Evolutionary conservation across 2,888 invertebrate species (phyloP), one percentile per base, ranked within the genome.

Genomic region (Bibio marci): DNA sequence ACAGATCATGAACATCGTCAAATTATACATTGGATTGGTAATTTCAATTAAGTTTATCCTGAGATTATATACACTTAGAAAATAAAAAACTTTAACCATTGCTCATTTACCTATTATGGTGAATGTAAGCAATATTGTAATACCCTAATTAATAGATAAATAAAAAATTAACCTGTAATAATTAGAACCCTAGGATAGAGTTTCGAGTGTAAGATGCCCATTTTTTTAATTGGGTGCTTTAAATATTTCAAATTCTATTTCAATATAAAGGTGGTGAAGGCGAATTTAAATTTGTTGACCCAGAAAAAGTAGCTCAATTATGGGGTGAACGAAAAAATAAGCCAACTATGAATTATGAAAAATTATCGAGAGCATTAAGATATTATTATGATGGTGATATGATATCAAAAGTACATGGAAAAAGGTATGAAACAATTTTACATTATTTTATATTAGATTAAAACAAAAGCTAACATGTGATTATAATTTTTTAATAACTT

Each of bases 351-450:
- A 91, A 90, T 62, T 91, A 91, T 50, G 90, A 91, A 57, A 90
- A 90, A 55, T 58, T 91, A 1, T 85, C 85, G 8, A 66, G 91
- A 14, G 90, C 90, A 0, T 59, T 91, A 8, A 64, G 90, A 1
- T 91, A 90, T 57, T 91, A 91, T 57, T 90, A 91, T 54, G 88
- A 90, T 53, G 90, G 90, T 0, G 86, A 90, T 51, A 90, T 91
- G 86, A 88, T 91, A 48, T 81, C 85, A 6, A 91, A 91, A 57
- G 88, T 88, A 27, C 72, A 76, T 2, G 81, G 80, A 1, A 81
- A 80, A 52, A 64, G 81, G 58, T 66, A 40, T 28, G 26, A 10
- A 31, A 10, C 30, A 12, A n/a, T n/a, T n/a, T n/a, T n/a, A n/a
- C n/a, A n/a, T 17, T 14, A 6, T n/a, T n/a, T n/a, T n/a, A n/a